phyloP scores from a whole-genome alignment of 2,797 vertebrate species.

The Urocyon cinereoargenteus region DNA sequence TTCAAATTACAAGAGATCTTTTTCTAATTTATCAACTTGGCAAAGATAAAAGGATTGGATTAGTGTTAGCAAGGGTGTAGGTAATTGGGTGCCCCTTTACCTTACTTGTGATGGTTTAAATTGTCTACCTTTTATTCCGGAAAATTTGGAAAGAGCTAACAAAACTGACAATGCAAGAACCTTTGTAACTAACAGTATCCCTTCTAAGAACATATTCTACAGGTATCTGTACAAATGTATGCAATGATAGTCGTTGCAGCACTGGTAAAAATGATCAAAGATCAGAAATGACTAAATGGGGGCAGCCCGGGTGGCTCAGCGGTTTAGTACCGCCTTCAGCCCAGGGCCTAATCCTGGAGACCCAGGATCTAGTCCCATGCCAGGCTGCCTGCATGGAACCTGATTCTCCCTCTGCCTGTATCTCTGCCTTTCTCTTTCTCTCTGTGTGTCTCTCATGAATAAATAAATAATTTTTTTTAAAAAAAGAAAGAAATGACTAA shows the following conservation, averaged over 20 bases:
- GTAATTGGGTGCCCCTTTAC: background rate
- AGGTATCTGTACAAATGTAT: conserved; percentile 2
- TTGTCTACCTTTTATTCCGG: background rate
- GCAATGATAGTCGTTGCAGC: background rate
- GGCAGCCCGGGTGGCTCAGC: too few relatives aligned
- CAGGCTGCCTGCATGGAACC: too few relatives aligned
- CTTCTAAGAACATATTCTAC: background rate
- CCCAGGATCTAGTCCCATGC: too few relatives aligned
- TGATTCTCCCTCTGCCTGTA: too few relatives aligned
- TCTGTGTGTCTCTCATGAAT: too few relatives aligned
- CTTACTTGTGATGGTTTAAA: background rate
- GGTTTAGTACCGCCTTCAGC: too few relatives aligned
- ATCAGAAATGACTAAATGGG: background rate
- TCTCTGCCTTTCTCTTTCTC: too few relatives aligned
- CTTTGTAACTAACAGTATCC: background rate
- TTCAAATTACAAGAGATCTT: background rate
- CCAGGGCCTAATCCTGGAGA: too few relatives aligned
- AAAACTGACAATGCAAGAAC: conserved; percentile 34
- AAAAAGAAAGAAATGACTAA: background rate
- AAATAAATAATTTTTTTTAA: too few relatives aligned
- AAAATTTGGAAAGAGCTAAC: conserved; percentile 35
- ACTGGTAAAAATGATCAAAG: conserved; percentile 45
- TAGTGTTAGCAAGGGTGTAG: background rate
- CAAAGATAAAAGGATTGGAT: conserved; percentile 50
- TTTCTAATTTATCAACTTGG: conserved; percentile 42